Base-by-base conservation (phyloP, 2,888 invertebrate genomes). In the Drosophila rellima region DNA sequence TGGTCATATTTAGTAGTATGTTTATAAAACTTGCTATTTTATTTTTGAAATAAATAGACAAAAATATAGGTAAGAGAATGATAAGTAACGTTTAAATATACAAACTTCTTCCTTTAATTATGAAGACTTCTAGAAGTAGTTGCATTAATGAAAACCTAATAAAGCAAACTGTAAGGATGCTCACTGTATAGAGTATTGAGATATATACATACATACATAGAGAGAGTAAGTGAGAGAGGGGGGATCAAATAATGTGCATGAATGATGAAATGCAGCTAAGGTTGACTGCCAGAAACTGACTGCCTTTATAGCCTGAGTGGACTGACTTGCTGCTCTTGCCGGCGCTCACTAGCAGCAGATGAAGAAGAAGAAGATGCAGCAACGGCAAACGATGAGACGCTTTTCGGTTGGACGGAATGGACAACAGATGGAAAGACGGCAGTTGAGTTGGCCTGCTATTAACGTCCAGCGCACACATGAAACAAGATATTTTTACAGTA, bases 391-490 rank as follows among this genome's bases (percentile, higher is more conserved):
- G 52, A 33, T 60, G 66, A 48, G 61, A 55, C 57, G 59, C 35
- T 62, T 67, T 63, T 74, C 39, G 40, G 65, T 56, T 70, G 20
- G 47, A 50, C 50, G 11, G 35, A 17, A 18, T 13, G 52, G 51
- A 52, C 39, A 48, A 26, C 65, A 39, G 50, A 18, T 63, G 26
- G 37, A 26, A 26, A 26, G 26, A 37, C 20, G 48, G 15, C 54
- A 42, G 40, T 31, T 35, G 33, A 45, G 29, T 26, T 64, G 74
- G 80, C 62, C 89, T 77, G 83, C 88, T 87, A 87, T 90, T 87
- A 87, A 90, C 89, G 87, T 87, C 87, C 86, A 88, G 79, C 87
- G 87, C 89, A 90, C 89, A 87, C 89, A 87, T 87, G 87, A 87
- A 87, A 87, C 87, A 87, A 87, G 87, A 87, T 87, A 87, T 87